Base-by-base conservation (phyloP, 2,888 invertebrate species). In the Chydorus sphaericus region DNA sequence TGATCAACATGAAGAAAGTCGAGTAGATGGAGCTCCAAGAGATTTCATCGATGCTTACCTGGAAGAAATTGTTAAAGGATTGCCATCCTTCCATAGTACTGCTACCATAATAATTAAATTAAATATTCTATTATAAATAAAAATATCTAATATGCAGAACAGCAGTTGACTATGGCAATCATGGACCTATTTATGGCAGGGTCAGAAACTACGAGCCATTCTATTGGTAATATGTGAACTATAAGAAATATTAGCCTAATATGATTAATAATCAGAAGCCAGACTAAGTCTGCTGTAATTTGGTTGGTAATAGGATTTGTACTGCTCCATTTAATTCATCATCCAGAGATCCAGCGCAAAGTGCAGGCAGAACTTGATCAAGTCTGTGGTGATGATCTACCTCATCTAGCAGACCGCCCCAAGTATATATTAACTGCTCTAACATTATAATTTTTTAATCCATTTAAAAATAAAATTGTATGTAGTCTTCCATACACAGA, bases 401-500 rank as follows among this genome's bases (percentile, higher is more conserved):
- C 56, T 3, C 33, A 57, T 11, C 26, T 60, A 16, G 53, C 56
- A 18, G 61, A 62, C 54, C 56, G 57, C 11, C 37, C 55, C 2
- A 60, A 39, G 57, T 53, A 3, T 26, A 20, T 33, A n/a, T n/a
- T n/a, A n/a, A n/a, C 16, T 11, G 33, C 5, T 31, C 18, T 29
- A n/a, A n/a, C n/a, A n/a, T n/a, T n/a, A n/a, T n/a, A n/a, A n/a
- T n/a, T n/a, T n/a, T n/a, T 44, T 44, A 11, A 44, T 18, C 23
- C 11, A 8, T 10, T 20, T 16, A 18, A 33, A n/a, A 51, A 18
- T 1, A 2, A 2, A 16, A 20, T 18, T 6, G n/a, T n/a, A 33
- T 53, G 2, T 59, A 75, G 75, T 55, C 64, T 77, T 58, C 74
- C 74, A 3, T 78, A 75, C 62, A 68, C 73, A 2, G 74, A 76